phyloP scores from a whole-genome alignment of 2,888 invertebrate species.

The Ganaspis brasiliensis region DNA sequence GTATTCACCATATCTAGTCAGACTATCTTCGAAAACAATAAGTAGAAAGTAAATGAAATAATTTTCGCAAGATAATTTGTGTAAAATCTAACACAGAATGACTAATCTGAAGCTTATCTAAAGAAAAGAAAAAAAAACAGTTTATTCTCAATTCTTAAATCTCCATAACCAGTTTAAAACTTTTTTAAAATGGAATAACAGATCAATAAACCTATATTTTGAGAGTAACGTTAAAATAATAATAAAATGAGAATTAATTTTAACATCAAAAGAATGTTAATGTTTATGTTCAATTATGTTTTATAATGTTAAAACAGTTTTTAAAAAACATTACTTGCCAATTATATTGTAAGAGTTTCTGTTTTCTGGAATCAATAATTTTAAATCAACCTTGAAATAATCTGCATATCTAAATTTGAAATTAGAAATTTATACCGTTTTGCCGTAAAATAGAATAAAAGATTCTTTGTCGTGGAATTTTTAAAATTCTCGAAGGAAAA shows the following conservation, averaged over 20 bases:
- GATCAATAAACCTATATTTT: slow-evolving; percentile 18
- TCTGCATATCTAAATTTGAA: neutral
- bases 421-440: slow-evolving; percentile 42
- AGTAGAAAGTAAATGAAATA: neutral
- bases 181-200: neutral
- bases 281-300: too few relatives aligned
- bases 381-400: neutral
- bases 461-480: neutral
- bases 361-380: neutral
- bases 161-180: slow-evolving; percentile 22
- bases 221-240: too few relatives aligned
- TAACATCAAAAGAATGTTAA: too few relatives aligned
- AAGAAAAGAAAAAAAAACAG: neutral
- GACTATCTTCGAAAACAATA: neutral
- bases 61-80: neutral
- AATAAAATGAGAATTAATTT: too few relatives aligned
- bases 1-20: too few relatives aligned
- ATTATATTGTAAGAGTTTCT: too few relatives aligned
- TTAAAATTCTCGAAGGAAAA: neutral
- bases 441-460: slow-evolving; percentile 42
- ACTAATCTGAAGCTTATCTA: neutral
- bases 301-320: too few relatives aligned
- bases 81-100: neutral
- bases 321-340: too few relatives aligned
- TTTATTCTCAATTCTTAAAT: slow-evolving; percentile 5